Evolutionary conservation across 2,888 invertebrate genomes (phyloP).

Genomic region (Nomada flava): DNA sequence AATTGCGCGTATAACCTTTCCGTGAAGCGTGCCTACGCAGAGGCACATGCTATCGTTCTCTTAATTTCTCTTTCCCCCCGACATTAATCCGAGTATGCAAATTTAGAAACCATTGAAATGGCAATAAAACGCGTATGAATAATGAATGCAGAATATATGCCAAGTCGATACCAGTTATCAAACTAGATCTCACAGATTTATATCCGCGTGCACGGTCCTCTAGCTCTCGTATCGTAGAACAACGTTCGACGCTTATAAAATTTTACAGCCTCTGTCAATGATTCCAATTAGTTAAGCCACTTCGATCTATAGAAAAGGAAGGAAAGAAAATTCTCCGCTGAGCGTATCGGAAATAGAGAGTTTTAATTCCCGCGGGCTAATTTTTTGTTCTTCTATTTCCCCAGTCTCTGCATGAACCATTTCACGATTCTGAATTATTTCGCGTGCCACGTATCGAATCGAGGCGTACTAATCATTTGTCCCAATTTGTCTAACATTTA

Average conservation of each 20-base stretch:
- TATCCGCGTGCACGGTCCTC: neutral
- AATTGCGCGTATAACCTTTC: too few species aligned
- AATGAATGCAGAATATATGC: too few species aligned
- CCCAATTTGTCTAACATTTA: constrained; percentile 2
- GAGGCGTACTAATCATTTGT: neutral
- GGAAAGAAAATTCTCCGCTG: neutral
- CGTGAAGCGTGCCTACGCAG: too few species aligned
- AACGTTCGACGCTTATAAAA: neutral
- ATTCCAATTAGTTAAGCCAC: constrained; percentile 1
- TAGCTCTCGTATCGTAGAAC: neutral
- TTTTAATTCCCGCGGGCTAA: neutral
- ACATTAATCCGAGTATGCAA: too few species aligned
- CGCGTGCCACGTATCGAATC: neutral
- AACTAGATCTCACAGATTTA: neutral
- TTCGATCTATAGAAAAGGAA: neutral
- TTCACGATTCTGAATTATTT: neutral
- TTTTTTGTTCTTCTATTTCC: neutral
- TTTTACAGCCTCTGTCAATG: neutral
- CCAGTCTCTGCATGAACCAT: neutral
- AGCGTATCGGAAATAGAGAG: neutral
- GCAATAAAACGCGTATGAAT: too few species aligned
- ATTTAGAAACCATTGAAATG: too few species aligned
- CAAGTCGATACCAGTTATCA: neutral
- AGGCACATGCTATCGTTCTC: too few species aligned
- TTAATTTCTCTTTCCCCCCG: too few species aligned